Base-by-base conservation (phyloP, 2,888 invertebrate species). In the Creontiades dilutus region DNA sequence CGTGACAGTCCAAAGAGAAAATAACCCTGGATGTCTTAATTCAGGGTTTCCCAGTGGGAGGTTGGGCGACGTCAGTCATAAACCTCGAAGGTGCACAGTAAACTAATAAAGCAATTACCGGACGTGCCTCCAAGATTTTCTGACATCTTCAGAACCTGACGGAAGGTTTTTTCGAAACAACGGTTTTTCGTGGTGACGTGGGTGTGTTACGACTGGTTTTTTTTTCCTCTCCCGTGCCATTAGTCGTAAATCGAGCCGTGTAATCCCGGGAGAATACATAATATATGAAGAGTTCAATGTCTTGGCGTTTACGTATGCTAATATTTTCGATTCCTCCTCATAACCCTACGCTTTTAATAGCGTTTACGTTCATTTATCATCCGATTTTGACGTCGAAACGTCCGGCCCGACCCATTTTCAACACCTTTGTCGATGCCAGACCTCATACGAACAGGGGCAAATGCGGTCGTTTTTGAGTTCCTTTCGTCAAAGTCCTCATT, bases 71-170 rank as follows among this genome's bases (percentile, higher is more conserved):
- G 13, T 78, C 37, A n/a, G 16, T 48, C 81, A 47, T 81, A 81
- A 81, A 81, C 37, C 19, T 47, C 81, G 81, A 46, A n/a, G 48
- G 23, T 48, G 23, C 81, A 19, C 81, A 13, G 46, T 81, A 48
- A 81, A 81, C 81, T 81, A 48, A 81, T 81, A 81, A 81, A 81
- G 81, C 81, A 81, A 81, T 81, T 81, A 81, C 61, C 81, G 48
- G n/a, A 47, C n/a, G 46, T 48, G 48, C 23, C 61, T 61, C 16
- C n/a, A n/a, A n/a, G n/a, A 11, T 81, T 81, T 81, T 48, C 19
- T 5, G 47, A 13, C 14, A 23, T 48, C 23, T 81, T 19, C 23
- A 19, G 19, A 14, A 13, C 12, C 52, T 48, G n/a, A 19, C 61
- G 61, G n/a, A 11, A 19, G n/a, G n/a, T 61, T 61, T 61, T 61